Base-by-base conservation (phyloP, 1,140 invertebrate genomes). In the Heliothis virescens region DNA sequence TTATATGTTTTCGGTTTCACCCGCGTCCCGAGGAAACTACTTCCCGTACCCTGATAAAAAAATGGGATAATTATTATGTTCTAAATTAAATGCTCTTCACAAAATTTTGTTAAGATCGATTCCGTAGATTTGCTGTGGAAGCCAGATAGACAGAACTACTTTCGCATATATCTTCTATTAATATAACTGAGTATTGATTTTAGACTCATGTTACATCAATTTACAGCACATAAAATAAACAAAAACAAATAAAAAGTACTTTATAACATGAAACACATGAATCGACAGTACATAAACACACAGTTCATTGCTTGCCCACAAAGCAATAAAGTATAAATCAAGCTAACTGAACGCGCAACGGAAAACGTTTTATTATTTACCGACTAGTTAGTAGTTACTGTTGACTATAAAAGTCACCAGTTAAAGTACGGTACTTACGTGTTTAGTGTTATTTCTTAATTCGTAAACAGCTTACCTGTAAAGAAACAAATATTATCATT, bases 391-490 rank as follows among this genome's bases (percentile, higher is more conserved):
- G 34, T 9, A 26, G 16, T 69, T 69, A 7, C 16, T 48, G 5
- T 16, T n/a, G 11, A 50, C n/a, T 3, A 47, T 69, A 53, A 52
- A 69, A 26, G 48, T 69, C 15, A 21, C 65, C 48, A 48, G 48
- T 53, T 69, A 52, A 69, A 18, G 10, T 48, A 65, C 9, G 34
- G 41, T 65, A 65, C 62, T 65, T 65, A 18, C 62, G 41, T 65
- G 62, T 48, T 65, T 65, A 65, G 7, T n/a, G n/a, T 47, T 48
- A 29, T 69, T 11, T 69, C 65, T 69, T 52, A 69, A 69, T 69
- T 21, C 16, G 0, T 13, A n/a, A 26, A 13, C 34, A 15, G 69
- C 79, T 80, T 75, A 74, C 72, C 79, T 75, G 79, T 55, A 57
- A 62, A 79, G 13, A 48, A 72, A 73, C 13, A 52, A 72, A 79